phyloP scores from a whole-genome alignment of 2,888 invertebrate genomes.

The Helleia helle region DNA sequence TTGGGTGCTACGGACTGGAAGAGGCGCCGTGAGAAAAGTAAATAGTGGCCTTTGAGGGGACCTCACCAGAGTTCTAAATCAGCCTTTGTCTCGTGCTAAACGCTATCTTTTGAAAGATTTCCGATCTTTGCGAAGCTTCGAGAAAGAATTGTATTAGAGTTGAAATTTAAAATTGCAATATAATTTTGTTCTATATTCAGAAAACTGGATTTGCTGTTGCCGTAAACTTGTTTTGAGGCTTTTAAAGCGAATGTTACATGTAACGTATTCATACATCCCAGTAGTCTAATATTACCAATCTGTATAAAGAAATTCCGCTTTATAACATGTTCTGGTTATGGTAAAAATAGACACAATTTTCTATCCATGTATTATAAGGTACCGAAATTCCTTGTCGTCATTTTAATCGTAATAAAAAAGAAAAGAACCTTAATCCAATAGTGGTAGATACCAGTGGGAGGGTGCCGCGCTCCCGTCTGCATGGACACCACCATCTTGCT shows the following conservation, averaged over 20 bases:
- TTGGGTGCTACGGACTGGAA: constrained; percentile 42
- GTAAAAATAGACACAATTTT: too few relatives aligned
- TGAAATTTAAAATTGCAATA: constrained; percentile 39
- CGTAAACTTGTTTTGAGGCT: constrained; percentile 10
- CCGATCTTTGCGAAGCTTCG: constrained; percentile 52
- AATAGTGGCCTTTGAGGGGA: constrained; percentile 58
- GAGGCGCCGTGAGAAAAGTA: constrained; percentile 55
- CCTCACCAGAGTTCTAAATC: constrained; percentile 58
- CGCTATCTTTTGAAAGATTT: constrained; percentile 69
- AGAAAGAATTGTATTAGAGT: constrained; percentile 50
- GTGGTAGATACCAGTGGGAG: too few relatives aligned
- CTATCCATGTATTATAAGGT: too few relatives aligned
- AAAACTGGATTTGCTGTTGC: constrained; percentile 10
- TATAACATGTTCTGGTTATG: background rate
- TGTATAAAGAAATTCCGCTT: background rate
- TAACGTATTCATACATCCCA: background rate
- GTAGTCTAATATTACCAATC: constrained; percentile 7
- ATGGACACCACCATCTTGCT: too few relatives aligned
- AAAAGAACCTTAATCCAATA: too few relatives aligned
- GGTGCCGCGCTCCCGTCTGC: too few relatives aligned
- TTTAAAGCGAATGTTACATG: constrained; percentile 3
- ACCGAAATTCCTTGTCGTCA: too few relatives aligned
- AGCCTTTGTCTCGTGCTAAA: constrained; percentile 67
- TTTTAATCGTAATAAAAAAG: too few relatives aligned
- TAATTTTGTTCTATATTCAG: constrained; percentile 29